Conservation (phyloP, 2,113 vertebrate genomes). For the Microtus oregoni region DNA sequence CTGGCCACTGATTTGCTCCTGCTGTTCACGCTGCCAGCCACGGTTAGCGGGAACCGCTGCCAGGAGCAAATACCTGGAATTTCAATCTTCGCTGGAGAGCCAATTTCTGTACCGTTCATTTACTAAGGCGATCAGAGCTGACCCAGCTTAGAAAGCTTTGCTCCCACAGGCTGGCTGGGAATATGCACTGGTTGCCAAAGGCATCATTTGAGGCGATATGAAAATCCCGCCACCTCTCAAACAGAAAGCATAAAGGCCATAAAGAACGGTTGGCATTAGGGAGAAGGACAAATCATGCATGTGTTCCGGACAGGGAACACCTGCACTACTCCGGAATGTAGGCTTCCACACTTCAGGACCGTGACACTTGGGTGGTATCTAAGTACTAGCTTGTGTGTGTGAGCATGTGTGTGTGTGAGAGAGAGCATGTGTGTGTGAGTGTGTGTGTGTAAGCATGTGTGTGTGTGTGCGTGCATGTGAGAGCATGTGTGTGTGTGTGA, state of each 20-base stretch:
- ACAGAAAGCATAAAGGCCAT: conserved; percentile 50
- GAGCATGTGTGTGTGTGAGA: not conserved
- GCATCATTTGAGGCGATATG: conserved; percentile 42
- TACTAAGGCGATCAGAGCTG: conserved; percentile 12
- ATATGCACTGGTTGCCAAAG: conserved; percentile 59
- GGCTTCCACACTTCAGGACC: not conserved
- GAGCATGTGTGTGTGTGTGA: too few species aligned
- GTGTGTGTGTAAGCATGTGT: too few species aligned
- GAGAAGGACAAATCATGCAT: not conserved
- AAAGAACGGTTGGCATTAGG: conserved; percentile 30
- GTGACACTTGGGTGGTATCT: not conserved
- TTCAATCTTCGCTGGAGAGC: conserved; percentile 13
- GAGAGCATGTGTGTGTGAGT: not conserved
- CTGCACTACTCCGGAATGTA: not conserved
- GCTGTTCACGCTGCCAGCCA: not conserved
- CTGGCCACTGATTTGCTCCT: not conserved
- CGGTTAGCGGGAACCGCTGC: not conserved
- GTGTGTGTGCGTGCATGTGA: not conserved
- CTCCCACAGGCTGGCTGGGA: not conserved
- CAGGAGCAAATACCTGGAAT: conserved; percentile 47
- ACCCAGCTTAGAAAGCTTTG: conserved; percentile 13
- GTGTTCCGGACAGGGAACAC: not conserved
- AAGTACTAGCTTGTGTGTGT: not conserved
- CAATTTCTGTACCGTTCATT: conserved; percentile 63
- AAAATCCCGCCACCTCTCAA: conserved; percentile 61